Conservation (phyloP, 2,888 invertebrate genomes). For the Sphaerophoria rueppellii region DNA sequence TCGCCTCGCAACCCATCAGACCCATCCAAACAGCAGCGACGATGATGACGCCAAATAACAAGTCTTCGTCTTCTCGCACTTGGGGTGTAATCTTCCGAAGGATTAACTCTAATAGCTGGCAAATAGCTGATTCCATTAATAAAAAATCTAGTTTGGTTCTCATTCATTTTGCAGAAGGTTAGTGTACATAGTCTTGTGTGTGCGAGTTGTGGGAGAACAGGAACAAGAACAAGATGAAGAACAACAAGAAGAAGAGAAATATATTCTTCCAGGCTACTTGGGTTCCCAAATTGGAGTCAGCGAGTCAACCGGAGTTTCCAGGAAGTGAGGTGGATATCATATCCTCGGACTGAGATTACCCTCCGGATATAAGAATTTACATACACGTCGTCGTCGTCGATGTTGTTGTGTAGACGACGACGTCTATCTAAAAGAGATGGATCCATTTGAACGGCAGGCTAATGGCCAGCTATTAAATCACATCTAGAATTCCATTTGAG, state of each 20-base stretch:
- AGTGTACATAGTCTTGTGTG: slow-evolving; percentile 11
- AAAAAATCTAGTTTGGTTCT: slow-evolving; percentile 73
- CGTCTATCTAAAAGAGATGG: slow-evolving; percentile 41
- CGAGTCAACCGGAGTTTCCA: slow-evolving; percentile 61
- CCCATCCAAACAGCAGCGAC: background rate
- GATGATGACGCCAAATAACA: background rate
- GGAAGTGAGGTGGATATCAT: slow-evolving; percentile 70
- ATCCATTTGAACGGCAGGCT: slow-evolving; percentile 70
- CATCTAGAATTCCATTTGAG: slow-evolving; percentile 76
- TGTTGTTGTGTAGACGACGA: slow-evolving; percentile 3
- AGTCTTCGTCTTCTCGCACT: slow-evolving; percentile 35
- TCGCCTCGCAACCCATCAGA: background rate
- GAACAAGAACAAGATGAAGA: background rate
- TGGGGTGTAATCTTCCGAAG: slow-evolving; percentile 72
- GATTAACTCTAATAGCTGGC: slow-evolving; percentile 75
- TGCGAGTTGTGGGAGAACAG: background rate
- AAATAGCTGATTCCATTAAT: slow-evolving; percentile 75
- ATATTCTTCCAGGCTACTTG: slow-evolving; percentile 17
- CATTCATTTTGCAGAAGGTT: slow-evolving; percentile 60
- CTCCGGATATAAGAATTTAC: slow-evolving; percentile 73
- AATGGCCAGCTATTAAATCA: slow-evolving; percentile 76
- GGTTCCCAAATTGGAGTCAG: background rate
- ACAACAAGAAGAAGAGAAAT: background rate
- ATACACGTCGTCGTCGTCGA: slow-evolving; percentile 47
- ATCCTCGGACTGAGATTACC: slow-evolving; percentile 60